Base-by-base conservation (phyloP, 2,797 vertebrate genomes). In the Oryzias dopingdopingensis region DNA sequence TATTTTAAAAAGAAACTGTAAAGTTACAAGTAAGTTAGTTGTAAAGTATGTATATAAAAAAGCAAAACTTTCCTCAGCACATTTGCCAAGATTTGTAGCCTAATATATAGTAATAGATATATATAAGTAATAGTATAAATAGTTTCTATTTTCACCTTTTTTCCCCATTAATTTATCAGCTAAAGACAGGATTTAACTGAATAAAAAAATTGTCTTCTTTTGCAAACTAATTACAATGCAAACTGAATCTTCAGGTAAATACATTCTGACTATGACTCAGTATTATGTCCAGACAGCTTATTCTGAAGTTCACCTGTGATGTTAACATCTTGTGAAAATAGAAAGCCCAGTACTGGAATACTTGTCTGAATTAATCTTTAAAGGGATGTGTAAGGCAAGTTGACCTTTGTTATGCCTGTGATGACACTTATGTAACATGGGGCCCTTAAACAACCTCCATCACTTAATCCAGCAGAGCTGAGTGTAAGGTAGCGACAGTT, bases 341-440 rank as follows among this genome's bases (percentile, higher is more conserved):
- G 15, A 43, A 4, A 44, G 10, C 1, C 14, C 23, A 54, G 17
- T 46, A 29, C 6, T 52, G 22, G 62, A 56, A 51, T 50, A 18
- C 64, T 59, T 26, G 41, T 67, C 55, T 64, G 56, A 78, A 74
- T 65, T 49, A 56, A 68, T 49, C 29, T 51, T 64, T 29, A 50
- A 73, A 67, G 41, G 43, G 60, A 62, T 73, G 32, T 71, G 53
- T 74, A 58, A 47, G 58, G 61, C 37, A 40, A 52, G 40, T 51
- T 64, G 69, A 71, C 44, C 62, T 72, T 76, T 70, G 64, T 70
- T 49, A 62, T 50, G 66, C 69, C 55, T 69, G 59, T 76, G 58
- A 62, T 23, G 49, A 43, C 20, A n/a, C 59, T 83, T 86, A 67
- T 20, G 0, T 86, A 88, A 88, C 52, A 54, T 55, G 66, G 66